Evolutionary conservation across 2,113 vertebrate genomes (phyloP).

Genomic region (Trematocara zebra): DNA sequence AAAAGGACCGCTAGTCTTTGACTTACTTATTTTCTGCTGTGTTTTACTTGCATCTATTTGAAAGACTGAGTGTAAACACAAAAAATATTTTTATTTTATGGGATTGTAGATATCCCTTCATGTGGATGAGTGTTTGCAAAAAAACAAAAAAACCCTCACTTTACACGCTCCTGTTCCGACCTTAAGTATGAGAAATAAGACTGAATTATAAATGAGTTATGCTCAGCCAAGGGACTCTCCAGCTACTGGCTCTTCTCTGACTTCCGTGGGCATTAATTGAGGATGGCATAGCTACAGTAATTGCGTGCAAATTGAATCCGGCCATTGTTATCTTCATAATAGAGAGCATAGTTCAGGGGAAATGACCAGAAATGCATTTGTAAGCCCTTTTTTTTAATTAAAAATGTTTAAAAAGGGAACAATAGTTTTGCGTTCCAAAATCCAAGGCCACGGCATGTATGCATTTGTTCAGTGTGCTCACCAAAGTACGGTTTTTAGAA

Average conservation of each 20-base stretch:
- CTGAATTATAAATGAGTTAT: slow-evolving; percentile 64
- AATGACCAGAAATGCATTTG: background rate
- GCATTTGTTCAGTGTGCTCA: rapidly evolving
- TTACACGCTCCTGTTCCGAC: slow-evolving; percentile 24
- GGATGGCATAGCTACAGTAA: slow-evolving; percentile 3
- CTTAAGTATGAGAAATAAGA: slow-evolving; percentile 42
- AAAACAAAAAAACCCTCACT: background rate
- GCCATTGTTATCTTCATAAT: slow-evolving; percentile 10
- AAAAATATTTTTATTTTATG: too few species aligned
- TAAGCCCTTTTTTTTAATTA: background rate
- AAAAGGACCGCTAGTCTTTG: too few species aligned
- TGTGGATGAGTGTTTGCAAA: slow-evolving; percentile 22
- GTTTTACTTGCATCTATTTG: too few species aligned
- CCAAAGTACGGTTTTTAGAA: background rate
- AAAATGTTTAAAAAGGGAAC: background rate
- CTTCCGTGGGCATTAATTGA: slow-evolving; percentile 50
- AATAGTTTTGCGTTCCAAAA: background rate
- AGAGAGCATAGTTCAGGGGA: slow-evolving; percentile 31
- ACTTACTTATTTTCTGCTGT: too few species aligned
- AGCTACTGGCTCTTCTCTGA: slow-evolving; percentile 25
- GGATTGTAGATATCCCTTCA: slow-evolving; percentile 29
- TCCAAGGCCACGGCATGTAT: background rate
- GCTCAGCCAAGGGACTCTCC: slow-evolving; percentile 18
- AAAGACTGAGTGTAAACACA: too few species aligned
- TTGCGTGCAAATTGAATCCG: slow-evolving; percentile 45